A percentile compares a stretch with the other conserved stretches of the same genome.
Conservation (phyloP, 2,113 vertebrate genomes). For the Hemiscyllium ocellatum region DNA sequence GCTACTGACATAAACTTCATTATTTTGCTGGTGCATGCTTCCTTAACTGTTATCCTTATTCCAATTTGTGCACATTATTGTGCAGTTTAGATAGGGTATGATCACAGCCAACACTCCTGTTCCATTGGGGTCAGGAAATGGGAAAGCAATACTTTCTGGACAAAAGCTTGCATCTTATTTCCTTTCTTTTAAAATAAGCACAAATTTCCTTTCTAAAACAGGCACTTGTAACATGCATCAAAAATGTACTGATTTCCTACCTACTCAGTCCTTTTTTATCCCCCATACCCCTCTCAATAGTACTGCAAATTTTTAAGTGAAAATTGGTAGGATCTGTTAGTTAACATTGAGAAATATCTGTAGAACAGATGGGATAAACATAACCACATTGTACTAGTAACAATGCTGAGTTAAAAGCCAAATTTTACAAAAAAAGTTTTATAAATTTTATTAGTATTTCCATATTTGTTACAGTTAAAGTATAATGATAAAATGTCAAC, state of each 20-base stretch:
- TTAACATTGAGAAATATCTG: background rate
- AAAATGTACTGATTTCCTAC: background rate
- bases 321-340: background rate
- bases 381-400: background rate
- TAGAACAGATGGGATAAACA: background rate
- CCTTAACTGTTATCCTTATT: background rate
- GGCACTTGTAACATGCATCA: background rate
- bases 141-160: background rate
- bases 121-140: background rate
- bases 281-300: background rate
- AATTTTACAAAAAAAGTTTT: background rate
- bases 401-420: background rate
- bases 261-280: background rate
- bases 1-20: background rate
- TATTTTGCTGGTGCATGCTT: background rate
- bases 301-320: background rate
- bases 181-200: background rate
- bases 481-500: background rate
- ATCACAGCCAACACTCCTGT: background rate
- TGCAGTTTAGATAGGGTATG: background rate
- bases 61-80: background rate
- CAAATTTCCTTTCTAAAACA: background rate
- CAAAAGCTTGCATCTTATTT: background rate
- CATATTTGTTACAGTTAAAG: background rate
- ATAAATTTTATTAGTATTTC: background rate